These are phyloP conservation scores for Mastacembelus armatus DNA, from an alignment of 2,797 vertebrate genomes.

Conservation along the genomic window DNA sequence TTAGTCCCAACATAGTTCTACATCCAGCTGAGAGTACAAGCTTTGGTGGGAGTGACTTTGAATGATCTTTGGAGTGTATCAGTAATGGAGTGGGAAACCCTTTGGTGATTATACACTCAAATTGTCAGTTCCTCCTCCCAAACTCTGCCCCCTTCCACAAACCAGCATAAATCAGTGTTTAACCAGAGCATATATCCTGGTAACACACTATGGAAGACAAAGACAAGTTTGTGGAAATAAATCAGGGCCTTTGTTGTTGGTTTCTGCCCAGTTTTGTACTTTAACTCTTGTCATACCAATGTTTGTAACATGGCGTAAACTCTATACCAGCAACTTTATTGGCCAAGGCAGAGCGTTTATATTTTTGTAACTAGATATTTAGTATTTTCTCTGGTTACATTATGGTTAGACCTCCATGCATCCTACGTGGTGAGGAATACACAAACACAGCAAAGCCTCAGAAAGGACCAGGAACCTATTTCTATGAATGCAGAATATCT, in stretches of 20 bases:
- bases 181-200: constrained; percentile 3
- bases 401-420: no score
- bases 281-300: not conserved
- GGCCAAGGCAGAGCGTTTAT: no score
- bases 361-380: no score
- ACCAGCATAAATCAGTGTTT: constrained; percentile 28
- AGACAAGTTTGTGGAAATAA: not conserved
- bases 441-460: no score
- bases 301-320: constrained; percentile 26
- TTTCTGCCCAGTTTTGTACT: no score
- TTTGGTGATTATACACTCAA: constrained; percentile 27
- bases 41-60: constrained; percentile 8
- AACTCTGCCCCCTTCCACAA: constrained; percentile 40
- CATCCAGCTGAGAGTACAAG: not conserved
- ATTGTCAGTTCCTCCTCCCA: constrained; percentile 30
- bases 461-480: no score
- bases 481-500: no score
- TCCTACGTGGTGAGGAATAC: no score
- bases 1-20: not conserved
- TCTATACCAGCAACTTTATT: no score
- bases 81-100: constrained; percentile 5
- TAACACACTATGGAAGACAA: constrained; percentile 13
- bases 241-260: not conserved
- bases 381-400: no score
- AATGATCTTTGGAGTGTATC: constrained; percentile 25